Percentiles rank a stretch among this genome's conserved stretches.
Conservation (phyloP, 2,888 invertebrate genomes). For the Apamea crenata region DNA sequence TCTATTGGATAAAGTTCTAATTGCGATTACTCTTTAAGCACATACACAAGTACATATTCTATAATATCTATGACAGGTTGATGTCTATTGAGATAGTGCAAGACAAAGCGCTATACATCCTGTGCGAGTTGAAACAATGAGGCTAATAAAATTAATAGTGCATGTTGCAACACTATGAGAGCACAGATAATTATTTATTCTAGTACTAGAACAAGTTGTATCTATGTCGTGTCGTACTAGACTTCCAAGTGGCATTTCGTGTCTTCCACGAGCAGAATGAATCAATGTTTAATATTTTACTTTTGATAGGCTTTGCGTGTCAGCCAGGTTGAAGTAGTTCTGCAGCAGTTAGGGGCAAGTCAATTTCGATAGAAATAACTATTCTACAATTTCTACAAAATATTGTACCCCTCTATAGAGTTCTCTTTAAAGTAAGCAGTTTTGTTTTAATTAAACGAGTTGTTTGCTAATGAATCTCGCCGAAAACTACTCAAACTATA, state of each 20-base stretch:
- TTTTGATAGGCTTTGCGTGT: slow-evolving; percentile 23
- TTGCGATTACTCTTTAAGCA: slow-evolving; percentile 3
- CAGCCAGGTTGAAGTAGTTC: slow-evolving; percentile 1
- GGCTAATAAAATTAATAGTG: slow-evolving; percentile 54
- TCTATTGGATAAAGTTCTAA: slow-evolving; percentile 6
- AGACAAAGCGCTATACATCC: slow-evolving; percentile 54
- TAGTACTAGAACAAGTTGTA: slow-evolving; percentile 28
- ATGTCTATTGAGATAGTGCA: slow-evolving; percentile 33
- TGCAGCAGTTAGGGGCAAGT: neutral
- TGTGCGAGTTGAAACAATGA: slow-evolving; percentile 50
- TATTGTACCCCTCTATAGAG: neutral
- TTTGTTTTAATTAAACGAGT: slow-evolving; percentile 3
- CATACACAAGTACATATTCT: neutral
- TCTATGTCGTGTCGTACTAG: slow-evolving; percentile 18
- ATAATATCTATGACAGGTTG: slow-evolving; percentile 29
- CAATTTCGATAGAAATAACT: slow-evolving; percentile 11
- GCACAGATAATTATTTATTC: slow-evolving; percentile 26
- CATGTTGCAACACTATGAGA: slow-evolving; percentile 18
- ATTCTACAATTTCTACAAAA: neutral
- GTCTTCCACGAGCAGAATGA: slow-evolving; percentile 23
- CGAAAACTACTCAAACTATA: neutral
- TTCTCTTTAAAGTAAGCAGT: slow-evolving; percentile 5
- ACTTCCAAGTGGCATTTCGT: slow-evolving; percentile 36
- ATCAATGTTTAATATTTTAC: slow-evolving; percentile 33
- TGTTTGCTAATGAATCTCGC: neutral